A percentile compares a stretch with the other conserved stretches of the same genome.
phyloP scores from a whole-genome alignment of 2,888 invertebrate genomes.

The Formica aserva region DNA sequence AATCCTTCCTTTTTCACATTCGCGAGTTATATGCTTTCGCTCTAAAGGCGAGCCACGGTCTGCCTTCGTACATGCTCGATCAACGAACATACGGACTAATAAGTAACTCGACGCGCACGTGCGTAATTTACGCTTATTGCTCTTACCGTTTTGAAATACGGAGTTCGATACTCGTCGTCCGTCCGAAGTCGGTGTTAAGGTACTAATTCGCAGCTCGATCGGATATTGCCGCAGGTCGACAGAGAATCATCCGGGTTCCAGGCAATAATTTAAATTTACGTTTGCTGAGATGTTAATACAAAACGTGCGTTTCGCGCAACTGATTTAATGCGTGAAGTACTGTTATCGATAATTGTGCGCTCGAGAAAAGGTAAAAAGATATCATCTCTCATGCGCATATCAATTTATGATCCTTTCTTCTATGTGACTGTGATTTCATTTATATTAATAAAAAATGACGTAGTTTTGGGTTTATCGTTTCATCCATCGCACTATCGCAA shows the following conservation, averaged over 20 bases:
- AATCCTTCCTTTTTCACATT: no score
- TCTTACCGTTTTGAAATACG: conserved; percentile 38
- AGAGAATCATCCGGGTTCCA: conserved; percentile 10
- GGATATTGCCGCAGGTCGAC: background rate
- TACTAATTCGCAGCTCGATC: conserved; percentile 37
- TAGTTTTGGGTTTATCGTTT: background rate
- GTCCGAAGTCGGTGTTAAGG: conserved; percentile 38
- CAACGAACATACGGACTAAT: conserved; percentile 30
- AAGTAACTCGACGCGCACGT: conserved; percentile 19
- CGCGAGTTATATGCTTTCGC: conserved; percentile 33
- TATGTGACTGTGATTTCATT: background rate
- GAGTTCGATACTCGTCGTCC: conserved; percentile 23
- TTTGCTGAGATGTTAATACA: conserved; percentile 39
- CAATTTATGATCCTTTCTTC: background rate
- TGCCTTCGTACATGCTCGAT: conserved; percentile 21
- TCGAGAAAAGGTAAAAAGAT: conserved; percentile 21
- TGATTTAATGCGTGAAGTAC: conserved; percentile 22
- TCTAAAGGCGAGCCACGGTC: background rate
- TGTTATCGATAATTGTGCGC: conserved; percentile 13
- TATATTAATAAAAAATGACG: background rate
- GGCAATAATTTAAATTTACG: conserved; percentile 47
- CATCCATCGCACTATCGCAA: background rate
- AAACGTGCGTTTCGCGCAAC: conserved; percentile 27
- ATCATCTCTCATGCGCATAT: background rate
- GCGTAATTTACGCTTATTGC: conserved; percentile 46